These are phyloP conservation scores for Lamproptera curius DNA, from an alignment of 2,888 invertebrate species.

Conservation along the genomic window DNA sequence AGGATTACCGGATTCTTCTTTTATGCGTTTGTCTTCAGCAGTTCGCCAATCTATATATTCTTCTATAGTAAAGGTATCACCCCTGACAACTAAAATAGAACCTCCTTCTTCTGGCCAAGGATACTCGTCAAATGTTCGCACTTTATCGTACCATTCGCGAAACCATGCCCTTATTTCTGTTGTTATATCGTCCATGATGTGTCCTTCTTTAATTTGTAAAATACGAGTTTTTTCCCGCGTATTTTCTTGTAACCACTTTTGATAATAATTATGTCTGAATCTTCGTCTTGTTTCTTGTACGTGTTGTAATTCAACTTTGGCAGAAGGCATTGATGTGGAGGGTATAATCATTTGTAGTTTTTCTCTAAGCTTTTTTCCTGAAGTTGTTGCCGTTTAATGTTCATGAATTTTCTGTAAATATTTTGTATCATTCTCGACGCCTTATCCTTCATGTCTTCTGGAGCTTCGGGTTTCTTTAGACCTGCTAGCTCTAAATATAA, in stretches of 20 bases:
- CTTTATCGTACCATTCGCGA: constrained; percentile 77
- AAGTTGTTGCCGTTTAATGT: constrained; percentile 51
- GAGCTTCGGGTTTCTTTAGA: constrained; percentile 48
- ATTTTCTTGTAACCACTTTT: constrained; percentile 60
- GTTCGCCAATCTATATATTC: constrained; percentile 72
- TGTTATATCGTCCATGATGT: constrained; percentile 85
- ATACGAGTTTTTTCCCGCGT: constrained; percentile 71
- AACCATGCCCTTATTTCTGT: constrained; percentile 89
- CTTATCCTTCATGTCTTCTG: constrained; percentile 37
- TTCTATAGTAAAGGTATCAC: constrained; percentile 78
- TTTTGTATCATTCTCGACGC: constrained; percentile 50
- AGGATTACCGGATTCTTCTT: constrained; percentile 48
- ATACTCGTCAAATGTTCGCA: constrained; percentile 82
- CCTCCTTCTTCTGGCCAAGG: constrained; percentile 87
- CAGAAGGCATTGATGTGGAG: constrained; percentile 61
- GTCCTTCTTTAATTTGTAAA: constrained; percentile 69
- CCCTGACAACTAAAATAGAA: constrained; percentile 75
- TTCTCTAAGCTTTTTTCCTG: constrained; percentile 59
- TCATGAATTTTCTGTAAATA: constrained; percentile 61
- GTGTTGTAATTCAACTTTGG: constrained; percentile 63
- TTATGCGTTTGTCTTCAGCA: constrained; percentile 51
- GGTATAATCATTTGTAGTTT: constrained; percentile 78
- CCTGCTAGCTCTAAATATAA: constrained; percentile 61
- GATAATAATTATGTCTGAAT: constrained; percentile 61
- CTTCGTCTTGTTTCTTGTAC: constrained; percentile 64